Percentiles rank a stretch among this genome's conserved stretches.
These are phyloP conservation scores for Caenorhabditis briggsae DNA, from an alignment of 1,140 invertebrate species.

Conservation along the genomic window DNA sequence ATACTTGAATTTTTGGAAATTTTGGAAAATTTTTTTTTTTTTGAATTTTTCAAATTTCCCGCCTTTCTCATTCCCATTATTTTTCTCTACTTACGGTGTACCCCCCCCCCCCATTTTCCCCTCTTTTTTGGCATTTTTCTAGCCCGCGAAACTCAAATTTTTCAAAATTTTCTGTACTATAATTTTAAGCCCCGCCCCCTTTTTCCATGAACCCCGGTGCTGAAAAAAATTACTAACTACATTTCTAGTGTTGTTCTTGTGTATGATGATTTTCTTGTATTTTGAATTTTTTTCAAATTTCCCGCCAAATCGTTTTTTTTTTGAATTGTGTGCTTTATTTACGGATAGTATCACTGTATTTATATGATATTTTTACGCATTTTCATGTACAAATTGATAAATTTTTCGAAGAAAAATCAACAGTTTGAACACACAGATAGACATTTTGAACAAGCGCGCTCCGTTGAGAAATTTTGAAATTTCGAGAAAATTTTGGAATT, in stretches of 20 bases:
- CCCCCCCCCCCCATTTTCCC: no score
- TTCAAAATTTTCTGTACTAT: no score
- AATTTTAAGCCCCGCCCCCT: neutral
- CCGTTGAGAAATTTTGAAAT: no score
- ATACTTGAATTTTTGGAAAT: neutral
- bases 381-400: neutral
- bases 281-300: neutral
- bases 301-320: neutral
- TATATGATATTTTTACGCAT: neutral
- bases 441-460: no score
- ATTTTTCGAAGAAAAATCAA: no score
- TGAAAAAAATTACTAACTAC: neutral
- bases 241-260: neutral
- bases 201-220: conserved; percentile 11
- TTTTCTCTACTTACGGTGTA: neutral
- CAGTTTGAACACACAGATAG: no score
- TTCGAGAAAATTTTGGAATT: no score
- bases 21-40: neutral
- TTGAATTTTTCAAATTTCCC: neutral
- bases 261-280: conserved; percentile 8
- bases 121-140: neutral
- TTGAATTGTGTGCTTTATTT: conserved; percentile 41
- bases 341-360: conserved; percentile 26
- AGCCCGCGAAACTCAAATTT: no score
- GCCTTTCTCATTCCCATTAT: neutral